Conservation (phyloP, 2,888 invertebrate species). For the Folsomia candida region DNA sequence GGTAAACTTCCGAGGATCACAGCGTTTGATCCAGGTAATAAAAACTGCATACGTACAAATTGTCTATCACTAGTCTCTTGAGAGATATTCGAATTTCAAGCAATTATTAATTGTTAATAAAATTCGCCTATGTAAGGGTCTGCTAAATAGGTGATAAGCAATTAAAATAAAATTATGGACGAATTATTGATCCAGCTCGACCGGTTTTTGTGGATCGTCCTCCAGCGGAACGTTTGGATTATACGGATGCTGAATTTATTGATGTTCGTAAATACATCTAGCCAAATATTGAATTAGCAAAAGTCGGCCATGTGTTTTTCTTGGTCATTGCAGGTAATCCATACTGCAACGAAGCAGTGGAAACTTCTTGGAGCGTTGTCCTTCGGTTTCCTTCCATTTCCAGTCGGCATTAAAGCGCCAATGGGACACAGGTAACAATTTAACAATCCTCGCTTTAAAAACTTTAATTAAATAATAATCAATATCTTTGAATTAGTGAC, state of each 20-base stretch:
- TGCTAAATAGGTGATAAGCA: no score
- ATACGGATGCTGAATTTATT: conserved; percentile 34
- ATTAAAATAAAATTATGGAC: no score
- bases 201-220: conserved; percentile 26
- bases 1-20: conserved; percentile 31
- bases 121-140: no score
- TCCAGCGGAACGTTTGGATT: conserved; percentile 27
- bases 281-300: not conserved
- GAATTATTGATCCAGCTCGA: conserved; percentile 35
- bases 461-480: not conserved
- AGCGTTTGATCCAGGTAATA: no score
- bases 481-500: conserved; percentile 11
- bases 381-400: conserved; percentile 25
- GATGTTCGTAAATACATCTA: conserved; percentile 13
- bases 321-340: conserved; percentile 14
- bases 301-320: no score
- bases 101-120: no score
- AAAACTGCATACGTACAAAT: no score
- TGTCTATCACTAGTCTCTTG: no score
- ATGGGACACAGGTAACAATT: conserved; percentile 30
- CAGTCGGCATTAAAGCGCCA: conserved; percentile 27
- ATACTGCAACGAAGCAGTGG: conserved; percentile 34
- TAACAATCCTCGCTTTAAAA: not conserved
- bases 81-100: no score
- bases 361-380: conserved; percentile 20